Base-by-base conservation (phyloP, 2,797 vertebrate genomes). In the Siniperca undulata region DNA sequence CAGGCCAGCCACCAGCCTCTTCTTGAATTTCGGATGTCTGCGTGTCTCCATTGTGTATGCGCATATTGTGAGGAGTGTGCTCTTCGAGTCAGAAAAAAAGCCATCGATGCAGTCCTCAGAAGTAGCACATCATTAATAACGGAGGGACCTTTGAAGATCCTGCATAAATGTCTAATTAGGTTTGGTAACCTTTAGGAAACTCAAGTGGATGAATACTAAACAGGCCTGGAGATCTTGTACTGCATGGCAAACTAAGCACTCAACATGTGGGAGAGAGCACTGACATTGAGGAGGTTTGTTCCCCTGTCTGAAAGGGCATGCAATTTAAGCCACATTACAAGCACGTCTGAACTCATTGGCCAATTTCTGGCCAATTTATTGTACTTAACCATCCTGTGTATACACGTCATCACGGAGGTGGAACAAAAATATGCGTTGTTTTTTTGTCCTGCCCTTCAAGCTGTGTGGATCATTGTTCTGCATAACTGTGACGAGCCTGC, bases 131-230 rank as follows among this genome's bases (percentile, higher is more conserved):
- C 95, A 95, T 96, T 95, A 96, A 95, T 95, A 95, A 95, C 93
- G 87, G 86, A 89, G 93, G 93, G 94, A 95, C 95, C 94, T 95
- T 96, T 96, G 94, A 94, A 95, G 93, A 95, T 95, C 93, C 93
- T 90, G 93, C 92, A 95, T 95, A 95, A 95, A 95, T 95, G 93
- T 95, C 95, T 96, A 95, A 95, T 95, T 95, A 95, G 93, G 94
- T 95, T 95, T 92, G 93, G 93, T 95, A 95, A 96, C 95, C 95
- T 95, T 96, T 95, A 95, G 94, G 93, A 95, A 95, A 95, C 92
- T 86, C 88, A 93, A 93, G 94, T 91, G 92, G 88, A 75, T 93
- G 95, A 95, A 95, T 95, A 93, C 94, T 95, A 96, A 95, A 91
- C 90, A 95, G 93, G 91, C 80, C 74, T 3, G n/a, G 81, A 86